phyloP scores from a whole-genome alignment of 2,797 vertebrate genomes.

The Zonotrichia albicollis region DNA sequence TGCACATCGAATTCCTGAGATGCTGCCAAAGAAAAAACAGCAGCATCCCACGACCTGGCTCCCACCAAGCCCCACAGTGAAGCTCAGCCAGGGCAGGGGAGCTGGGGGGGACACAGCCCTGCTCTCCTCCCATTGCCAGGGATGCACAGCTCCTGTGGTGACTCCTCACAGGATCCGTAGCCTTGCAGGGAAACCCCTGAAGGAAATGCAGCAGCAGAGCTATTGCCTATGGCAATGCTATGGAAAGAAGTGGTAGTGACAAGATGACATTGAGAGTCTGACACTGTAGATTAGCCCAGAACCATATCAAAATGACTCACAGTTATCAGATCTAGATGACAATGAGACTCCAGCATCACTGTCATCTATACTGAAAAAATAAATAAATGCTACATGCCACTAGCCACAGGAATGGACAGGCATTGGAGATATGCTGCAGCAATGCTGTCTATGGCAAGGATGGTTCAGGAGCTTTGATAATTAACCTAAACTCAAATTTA shows the following conservation, averaged over 20 bases:
- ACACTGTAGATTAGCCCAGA: slow-evolving; percentile 60
- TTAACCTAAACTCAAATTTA: neutral
- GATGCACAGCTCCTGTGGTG: neutral
- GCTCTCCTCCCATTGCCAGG: neutral
- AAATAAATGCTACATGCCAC: slow-evolving; percentile 31
- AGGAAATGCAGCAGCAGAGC: slow-evolving; percentile 31
- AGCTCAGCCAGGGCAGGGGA: neutral
- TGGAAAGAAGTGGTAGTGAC: slow-evolving; percentile 48
- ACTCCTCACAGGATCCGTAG: neutral
- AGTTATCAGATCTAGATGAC: slow-evolving; percentile 65
- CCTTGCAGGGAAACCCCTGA: neutral
- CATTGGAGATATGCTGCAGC: neutral
- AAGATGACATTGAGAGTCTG: slow-evolving; percentile 62
- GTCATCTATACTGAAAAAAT: slow-evolving; percentile 53
- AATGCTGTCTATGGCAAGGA: neutral
- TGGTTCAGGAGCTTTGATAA: neutral
- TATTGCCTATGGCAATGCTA: slow-evolving; percentile 11
- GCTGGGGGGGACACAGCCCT: neutral
- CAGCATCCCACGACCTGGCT: neutral
- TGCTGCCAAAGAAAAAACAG: neutral
- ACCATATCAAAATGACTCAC: slow-evolving; percentile 47
- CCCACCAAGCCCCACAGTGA: fast-evolving
- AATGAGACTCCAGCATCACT: slow-evolving; percentile 34
- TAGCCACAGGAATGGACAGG: neutral
- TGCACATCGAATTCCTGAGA: neutral